phyloP scores from a whole-genome alignment of 2,113 vertebrate genomes.

The Ciconia maguari region DNA sequence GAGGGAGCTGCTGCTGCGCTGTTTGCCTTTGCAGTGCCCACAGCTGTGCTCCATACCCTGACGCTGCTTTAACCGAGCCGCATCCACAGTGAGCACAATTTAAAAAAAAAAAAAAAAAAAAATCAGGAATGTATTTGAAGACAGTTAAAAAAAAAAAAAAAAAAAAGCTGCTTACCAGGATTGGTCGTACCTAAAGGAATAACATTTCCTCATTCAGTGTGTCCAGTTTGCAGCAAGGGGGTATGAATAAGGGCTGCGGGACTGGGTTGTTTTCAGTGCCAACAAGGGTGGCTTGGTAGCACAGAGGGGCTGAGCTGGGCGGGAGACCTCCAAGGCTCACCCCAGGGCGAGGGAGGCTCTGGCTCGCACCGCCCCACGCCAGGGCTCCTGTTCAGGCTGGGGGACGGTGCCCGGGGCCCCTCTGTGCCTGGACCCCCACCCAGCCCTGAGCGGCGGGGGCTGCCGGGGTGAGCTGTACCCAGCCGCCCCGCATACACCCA shows the following conservation, averaged over 20 bases:
- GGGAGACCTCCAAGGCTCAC: background rate
- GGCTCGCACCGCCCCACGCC: rapidly evolving
- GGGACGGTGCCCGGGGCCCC: no score
- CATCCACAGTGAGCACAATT: background rate
- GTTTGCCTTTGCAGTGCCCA: background rate
- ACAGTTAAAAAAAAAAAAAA: background rate
- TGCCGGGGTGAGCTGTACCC: background rate
- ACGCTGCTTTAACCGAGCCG: background rate
- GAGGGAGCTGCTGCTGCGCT: background rate
- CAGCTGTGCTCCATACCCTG: background rate
- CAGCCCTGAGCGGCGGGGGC: rapidly evolving
- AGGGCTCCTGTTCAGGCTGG: background rate
- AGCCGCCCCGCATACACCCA: background rate
- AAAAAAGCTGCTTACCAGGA: background rate
- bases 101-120: background rate
- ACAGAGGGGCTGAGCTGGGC: rapidly evolving
- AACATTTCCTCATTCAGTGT: background rate
- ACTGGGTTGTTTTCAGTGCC: background rate
- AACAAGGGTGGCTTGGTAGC: rapidly evolving
- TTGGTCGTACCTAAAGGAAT: background rate
- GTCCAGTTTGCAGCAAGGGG: background rate
- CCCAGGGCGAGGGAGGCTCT: rapidly evolving
- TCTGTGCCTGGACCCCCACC: background rate
- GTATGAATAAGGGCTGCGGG: background rate
- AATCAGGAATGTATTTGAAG: background rate